phyloP scores from a whole-genome alignment of 2,888 invertebrate genomes.

The Diaphora mendica region DNA sequence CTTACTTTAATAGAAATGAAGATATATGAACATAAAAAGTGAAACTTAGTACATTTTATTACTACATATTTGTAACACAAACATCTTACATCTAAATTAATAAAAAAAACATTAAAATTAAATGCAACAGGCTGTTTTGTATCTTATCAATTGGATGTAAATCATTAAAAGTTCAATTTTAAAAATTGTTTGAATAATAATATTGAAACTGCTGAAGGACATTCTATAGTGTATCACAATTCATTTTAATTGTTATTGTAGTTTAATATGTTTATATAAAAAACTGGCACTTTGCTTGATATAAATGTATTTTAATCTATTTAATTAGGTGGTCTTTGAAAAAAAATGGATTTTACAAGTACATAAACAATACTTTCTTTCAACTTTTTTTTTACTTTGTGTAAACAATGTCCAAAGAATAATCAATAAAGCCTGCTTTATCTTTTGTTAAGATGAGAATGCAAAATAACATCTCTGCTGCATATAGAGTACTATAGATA shows the following conservation, averaged over 20 bases:
- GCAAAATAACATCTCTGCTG: slow-evolving; percentile 19
- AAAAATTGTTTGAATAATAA: not conserved
- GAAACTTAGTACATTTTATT: slow-evolving; percentile 47
- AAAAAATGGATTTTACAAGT: not conserved
- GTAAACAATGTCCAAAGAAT: not conserved
- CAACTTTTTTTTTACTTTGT: not conserved
- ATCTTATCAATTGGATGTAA: not conserved
- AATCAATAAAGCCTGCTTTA: not conserved
- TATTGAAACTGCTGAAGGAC: not conserved
- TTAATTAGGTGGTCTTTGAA: not conserved
- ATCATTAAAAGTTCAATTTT: not conserved
- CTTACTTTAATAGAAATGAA: slow-evolving; percentile 12
- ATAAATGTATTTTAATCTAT: not conserved
- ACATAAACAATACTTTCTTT: not conserved
- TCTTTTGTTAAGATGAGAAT: not conserved
- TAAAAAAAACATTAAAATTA: slow-evolving; percentile 36
- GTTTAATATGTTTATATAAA: not conserved
- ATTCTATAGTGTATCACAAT: not conserved
- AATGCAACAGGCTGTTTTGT: slow-evolving; percentile 35
- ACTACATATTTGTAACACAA: slow-evolving; percentile 38
- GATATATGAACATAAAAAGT: slow-evolving; percentile 28
- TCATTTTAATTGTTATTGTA: not conserved
- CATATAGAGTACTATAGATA: slow-evolving; percentile 17
- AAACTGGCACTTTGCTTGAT: too few species aligned
- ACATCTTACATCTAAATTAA: slow-evolving; percentile 39